A percentile compares a stretch with the other conserved stretches of the same genome.
Conservation (phyloP, 1,140 invertebrate species). For the Drusus annulatus region DNA sequence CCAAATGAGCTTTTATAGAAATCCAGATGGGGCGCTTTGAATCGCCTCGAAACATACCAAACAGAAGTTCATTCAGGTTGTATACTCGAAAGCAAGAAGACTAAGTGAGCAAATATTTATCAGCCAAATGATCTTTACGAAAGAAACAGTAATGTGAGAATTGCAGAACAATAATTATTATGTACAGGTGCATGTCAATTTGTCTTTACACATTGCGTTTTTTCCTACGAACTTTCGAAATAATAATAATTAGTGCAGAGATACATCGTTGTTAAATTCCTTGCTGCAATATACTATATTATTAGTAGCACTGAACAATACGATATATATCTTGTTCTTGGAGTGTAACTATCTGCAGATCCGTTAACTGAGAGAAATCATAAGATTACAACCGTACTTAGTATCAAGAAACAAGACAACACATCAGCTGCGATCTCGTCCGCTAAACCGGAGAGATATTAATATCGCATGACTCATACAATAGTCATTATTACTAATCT, state of each 20-base stretch:
- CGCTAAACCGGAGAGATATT: no score
- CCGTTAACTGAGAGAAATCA: no score
- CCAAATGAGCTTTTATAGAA: slow-evolving; percentile 26
- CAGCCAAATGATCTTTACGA: neutral
- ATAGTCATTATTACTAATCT: no score
- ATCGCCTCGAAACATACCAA: neutral
- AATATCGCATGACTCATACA: no score
- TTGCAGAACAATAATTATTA: neutral
- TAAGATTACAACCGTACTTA: no score
- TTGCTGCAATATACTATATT: no score
- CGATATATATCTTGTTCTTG: no score
- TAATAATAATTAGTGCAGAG: neutral
- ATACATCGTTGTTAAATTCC: neutral
- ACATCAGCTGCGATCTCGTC: no score
- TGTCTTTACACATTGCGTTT: neutral
- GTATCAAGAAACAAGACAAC: no score
- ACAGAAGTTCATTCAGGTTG: neutral
- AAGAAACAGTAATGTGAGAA: slow-evolving; percentile 18
- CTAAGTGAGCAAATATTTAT: slow-evolving; percentile 11
- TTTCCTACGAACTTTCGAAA: slow-evolving; percentile 11
- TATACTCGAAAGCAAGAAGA: neutral
- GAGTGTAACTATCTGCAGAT: no score
- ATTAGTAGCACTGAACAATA: no score
- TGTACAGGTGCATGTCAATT: no score
- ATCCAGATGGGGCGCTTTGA: neutral